Base-by-base conservation (phyloP, 1,140 invertebrate genomes). In the Bombus balteatus region DNA sequence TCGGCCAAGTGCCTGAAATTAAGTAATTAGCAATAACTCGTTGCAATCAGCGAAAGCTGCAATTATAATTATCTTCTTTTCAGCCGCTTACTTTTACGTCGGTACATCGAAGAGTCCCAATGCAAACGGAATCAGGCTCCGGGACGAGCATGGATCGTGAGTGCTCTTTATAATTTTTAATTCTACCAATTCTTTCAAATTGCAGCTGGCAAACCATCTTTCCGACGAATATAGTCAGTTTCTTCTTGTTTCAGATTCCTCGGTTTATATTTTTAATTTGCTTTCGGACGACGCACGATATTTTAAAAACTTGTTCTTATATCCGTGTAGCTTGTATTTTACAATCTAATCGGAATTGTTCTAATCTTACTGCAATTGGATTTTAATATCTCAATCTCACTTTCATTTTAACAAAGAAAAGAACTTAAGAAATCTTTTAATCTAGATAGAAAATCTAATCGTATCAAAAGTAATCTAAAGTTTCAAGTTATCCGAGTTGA, bases 51-150 rank as follows among this genome's bases (percentile, higher is more conserved):
- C 59, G 41, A 22, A 12, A 53, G 18, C 37, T 28, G 15, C 25
- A 72, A 73, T 80, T 57, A 62, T 25, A 75, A 77, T 86, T 79
- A 70, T 79, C 65, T 91, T 90, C 88, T 91, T 96, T 95, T 78
- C 95, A 98, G 98, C 98, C 84, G 98, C 98, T 9, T 98, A 97
- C 92, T 98, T 98, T 95, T 98, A 98, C 95, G 98, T 97, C 80
- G 98, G 98, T 68, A 97, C 96, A 77, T 96, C 96, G 4, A 96
- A 97, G 91, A 93, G 95, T 39, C 96, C 97, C 0, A 96, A 96
- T 72, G 95, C 95, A 53, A 97, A 97, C 53, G 98, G 98, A 28
- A 96, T 97, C 88, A 96, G 97, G 75, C 95, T 99, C 80, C 96
- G 97, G 15, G 98, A 98, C 93, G 98, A 98, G 94, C 96, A 96